Evolutionary conservation across 2,888 invertebrate species (phyloP).

Genomic region (Callyntrura sp.): DNA sequence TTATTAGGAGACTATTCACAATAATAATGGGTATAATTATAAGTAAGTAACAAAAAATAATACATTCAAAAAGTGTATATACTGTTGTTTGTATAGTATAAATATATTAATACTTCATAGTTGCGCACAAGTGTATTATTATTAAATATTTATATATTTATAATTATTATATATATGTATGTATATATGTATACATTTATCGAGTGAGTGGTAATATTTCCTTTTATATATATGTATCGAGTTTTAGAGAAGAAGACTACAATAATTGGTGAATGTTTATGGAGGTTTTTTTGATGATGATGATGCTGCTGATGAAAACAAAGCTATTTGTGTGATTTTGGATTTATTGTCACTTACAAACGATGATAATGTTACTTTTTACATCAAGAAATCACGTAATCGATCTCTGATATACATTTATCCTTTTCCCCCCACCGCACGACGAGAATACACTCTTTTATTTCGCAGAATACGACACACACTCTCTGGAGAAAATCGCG

Average conservation of each 20-base stretch:
- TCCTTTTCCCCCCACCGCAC: conserved; percentile 5
- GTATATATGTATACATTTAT: conserved; percentile 17
- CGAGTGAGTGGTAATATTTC: conserved; percentile 20
- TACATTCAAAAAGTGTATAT: conserved; percentile 44
- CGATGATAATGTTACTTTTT: conserved; percentile 52
- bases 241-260: conserved; percentile 50
- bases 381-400: conserved; percentile 58
- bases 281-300: conserved; percentile 55
- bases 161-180: too few relatives aligned
- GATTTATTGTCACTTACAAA: conserved; percentile 72
- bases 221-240: conserved; percentile 27
- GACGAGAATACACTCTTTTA: conserved; percentile 12
- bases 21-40: conserved; percentile 37
- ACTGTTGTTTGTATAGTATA: neutral
- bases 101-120: conserved; percentile 37
- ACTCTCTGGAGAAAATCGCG: conserved; percentile 36
- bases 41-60: conserved; percentile 48
- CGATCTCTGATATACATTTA: conserved; percentile 34
- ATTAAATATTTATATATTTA: too few relatives aligned
- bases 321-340: conserved; percentile 52
- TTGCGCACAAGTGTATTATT: conserved; percentile 49
- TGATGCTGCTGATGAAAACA: conserved; percentile 66
- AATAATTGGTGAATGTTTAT: conserved; percentile 20
- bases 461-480: neutral
- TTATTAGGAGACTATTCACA: conserved; percentile 71